Percentiles rank a stretch among this genome's conserved stretches.
Evolutionary conservation across 1,140 invertebrate species (phyloP).

Genomic region (Maconellicoccus hirsutus): DNA sequence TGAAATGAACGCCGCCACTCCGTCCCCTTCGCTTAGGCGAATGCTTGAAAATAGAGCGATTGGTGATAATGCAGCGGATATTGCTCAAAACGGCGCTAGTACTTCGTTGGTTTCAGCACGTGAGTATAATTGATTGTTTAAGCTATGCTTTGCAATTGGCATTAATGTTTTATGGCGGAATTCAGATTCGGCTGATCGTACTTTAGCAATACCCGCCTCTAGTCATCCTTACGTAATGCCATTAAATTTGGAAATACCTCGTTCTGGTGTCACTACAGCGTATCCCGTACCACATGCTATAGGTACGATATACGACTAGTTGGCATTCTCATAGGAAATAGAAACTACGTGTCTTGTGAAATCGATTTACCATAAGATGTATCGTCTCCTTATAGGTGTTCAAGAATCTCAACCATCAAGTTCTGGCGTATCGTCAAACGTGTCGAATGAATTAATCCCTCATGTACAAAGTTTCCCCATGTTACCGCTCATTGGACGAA

Average conservation of each 20-base stretch:
- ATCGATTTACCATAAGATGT: neutral
- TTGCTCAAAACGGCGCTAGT: neutral
- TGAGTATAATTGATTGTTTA: neutral
- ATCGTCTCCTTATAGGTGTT: neutral
- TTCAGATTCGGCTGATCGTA: neutral
- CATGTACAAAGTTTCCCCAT: neutral
- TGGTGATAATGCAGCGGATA: neutral
- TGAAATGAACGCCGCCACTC: neutral
- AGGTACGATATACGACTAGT: neutral
- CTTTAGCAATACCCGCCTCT: neutral
- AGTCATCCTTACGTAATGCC: neutral
- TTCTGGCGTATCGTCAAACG: neutral
- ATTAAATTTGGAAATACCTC: neutral
- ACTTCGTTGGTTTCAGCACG: neutral
- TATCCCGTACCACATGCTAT: neutral
- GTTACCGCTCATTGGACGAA: neutral
- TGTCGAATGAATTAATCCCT: neutral
- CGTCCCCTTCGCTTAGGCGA: neutral
- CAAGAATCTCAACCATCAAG: neutral
- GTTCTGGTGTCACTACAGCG: neutral
- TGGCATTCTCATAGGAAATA: neutral
- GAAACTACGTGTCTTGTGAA: neutral
- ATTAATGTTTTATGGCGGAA: neutral
- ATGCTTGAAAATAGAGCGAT: neutral
- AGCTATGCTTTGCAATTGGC: neutral